Evolutionary conservation across 2,888 invertebrate genomes (phyloP).

Genomic region (Magallana nippona): DNA sequence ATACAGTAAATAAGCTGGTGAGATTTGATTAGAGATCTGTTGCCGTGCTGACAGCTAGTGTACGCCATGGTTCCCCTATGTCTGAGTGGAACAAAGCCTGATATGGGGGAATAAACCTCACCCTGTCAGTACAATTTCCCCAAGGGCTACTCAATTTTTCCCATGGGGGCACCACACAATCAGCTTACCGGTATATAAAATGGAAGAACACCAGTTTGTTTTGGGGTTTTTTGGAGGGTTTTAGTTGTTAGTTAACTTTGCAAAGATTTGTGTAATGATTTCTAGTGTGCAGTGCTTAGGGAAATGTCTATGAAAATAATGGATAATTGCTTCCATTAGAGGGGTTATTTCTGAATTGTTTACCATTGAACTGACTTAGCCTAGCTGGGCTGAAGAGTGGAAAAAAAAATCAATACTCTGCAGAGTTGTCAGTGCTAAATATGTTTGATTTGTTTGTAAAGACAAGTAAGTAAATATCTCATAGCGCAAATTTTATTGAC

Average conservation of each 20-base stretch:
- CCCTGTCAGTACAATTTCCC: no score
- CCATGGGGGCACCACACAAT: no score
- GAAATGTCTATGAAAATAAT: neutral
- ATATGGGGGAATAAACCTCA: no score
- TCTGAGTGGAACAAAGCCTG: no score
- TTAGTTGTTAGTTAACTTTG: constrained; percentile 1
- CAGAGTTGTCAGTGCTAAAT: neutral
- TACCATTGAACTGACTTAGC: neutral
- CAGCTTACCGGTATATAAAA: no score
- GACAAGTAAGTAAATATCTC: neutral
- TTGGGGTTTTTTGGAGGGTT: neutral
- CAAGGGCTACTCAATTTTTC: no score
- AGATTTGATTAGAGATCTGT: no score
- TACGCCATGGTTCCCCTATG: no score
- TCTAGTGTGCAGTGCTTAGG: neutral
- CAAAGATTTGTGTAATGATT: neutral
- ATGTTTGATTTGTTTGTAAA: constrained; percentile 9
- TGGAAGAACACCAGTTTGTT: no score
- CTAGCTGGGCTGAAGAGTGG: neutral
- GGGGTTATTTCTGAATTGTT: neutral
- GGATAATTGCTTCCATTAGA: neutral
- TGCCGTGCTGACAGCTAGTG: no score
- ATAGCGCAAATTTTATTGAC: neutral
- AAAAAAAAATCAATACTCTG: neutral
- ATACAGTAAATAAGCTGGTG: no score